Conservation (phyloP, 2,888 invertebrate genomes). For the Neoascia interrupta region DNA sequence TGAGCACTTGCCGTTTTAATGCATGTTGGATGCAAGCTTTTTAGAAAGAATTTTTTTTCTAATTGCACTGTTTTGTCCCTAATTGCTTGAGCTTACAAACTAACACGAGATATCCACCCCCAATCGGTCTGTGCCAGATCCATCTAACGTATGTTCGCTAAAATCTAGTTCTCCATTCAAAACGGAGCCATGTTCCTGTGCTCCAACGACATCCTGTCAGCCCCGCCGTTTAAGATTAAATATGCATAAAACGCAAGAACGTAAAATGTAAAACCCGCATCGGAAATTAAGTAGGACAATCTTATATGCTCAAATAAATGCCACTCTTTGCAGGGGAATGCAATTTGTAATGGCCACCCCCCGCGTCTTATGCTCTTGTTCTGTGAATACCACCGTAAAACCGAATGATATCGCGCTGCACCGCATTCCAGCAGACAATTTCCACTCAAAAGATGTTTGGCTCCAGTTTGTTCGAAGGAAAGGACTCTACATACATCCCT, state of each 20-base stretch:
- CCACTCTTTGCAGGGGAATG: neutral
- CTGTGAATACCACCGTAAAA: neutral
- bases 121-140: too few relatives aligned
- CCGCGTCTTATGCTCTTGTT: neutral
- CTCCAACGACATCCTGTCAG: too few relatives aligned
- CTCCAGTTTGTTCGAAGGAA: conserved; percentile 32
- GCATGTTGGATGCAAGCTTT: too few relatives aligned
- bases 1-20: too few relatives aligned
- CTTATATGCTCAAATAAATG: conserved; percentile 1
- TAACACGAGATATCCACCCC: too few relatives aligned
- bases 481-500: neutral
- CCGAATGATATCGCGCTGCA: conserved; percentile 6
- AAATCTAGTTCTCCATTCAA: too few relatives aligned
- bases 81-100: too few relatives aligned
- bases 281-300: neutral
- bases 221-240: too few relatives aligned
- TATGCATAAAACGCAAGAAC: neutral
- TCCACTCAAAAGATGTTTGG: conserved; percentile 52
- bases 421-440: conserved; percentile 31
- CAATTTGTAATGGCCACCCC: conserved; percentile 18
- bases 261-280: neutral
- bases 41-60: too few relatives aligned
- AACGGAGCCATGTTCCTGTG: too few relatives aligned
- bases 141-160: too few relatives aligned
- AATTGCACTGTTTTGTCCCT: too few relatives aligned